These are phyloP conservation scores for Caenorhabditis virilis DNA, from an alignment of 2,888 invertebrate genomes.

Conservation along the genomic window DNA sequence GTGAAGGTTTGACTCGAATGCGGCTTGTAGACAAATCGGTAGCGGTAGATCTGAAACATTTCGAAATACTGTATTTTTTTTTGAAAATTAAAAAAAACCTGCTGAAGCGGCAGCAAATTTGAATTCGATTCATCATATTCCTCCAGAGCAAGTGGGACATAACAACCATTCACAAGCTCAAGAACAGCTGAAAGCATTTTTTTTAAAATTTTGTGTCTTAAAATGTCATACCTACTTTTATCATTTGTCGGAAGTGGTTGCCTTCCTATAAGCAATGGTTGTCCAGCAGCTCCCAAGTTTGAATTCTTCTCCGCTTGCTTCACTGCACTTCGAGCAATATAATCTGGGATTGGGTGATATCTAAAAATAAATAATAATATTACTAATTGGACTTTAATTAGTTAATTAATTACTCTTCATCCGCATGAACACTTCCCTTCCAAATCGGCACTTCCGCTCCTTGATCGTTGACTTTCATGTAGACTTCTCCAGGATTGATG, in stretches of 20 bases:
- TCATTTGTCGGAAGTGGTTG: constrained; percentile 10
- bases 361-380: constrained; percentile 10
- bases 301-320: constrained; percentile 2
- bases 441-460: constrained; percentile 27
- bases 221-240: too few species aligned
- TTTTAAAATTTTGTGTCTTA: too few species aligned
- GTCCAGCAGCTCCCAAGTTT: constrained; percentile 39
- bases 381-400: not conserved
- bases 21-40: constrained; percentile 35
- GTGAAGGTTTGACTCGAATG: constrained; percentile 20
- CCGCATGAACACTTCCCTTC: constrained; percentile 30
- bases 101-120: constrained; percentile 14
- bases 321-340: constrained; percentile 10
- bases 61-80: not conserved
- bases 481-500: constrained; percentile 35
- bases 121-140: constrained; percentile 22
- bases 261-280: constrained; percentile 7
- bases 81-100: constrained; percentile 6
- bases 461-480: constrained; percentile 6
- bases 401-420: constrained; percentile 14
- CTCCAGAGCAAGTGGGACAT: constrained; percentile 18
- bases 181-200: constrained; percentile 24
- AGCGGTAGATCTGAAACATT: constrained; percentile 11
- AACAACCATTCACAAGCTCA: constrained; percentile 21
- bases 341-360: constrained; percentile 28